Evolutionary conservation across 2,113 vertebrate genomes (phyloP), one percentile per base, ranked within the genome.

Genomic region (Pomatorhinus ruficollis): DNA sequence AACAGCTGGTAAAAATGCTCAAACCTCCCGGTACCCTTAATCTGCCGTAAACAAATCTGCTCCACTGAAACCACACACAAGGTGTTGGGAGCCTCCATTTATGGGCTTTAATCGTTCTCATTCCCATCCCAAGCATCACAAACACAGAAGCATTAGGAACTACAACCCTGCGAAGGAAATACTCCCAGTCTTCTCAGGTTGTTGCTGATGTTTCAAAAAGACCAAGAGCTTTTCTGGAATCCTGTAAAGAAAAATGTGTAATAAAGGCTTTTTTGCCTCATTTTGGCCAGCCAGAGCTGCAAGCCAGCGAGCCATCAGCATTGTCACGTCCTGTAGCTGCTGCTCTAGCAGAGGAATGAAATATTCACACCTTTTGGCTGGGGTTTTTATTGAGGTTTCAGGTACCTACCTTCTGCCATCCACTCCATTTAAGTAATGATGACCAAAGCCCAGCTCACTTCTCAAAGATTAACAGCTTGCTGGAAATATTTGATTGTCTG

Each of bases 1-100:
- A 96, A 79, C 95, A 95, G 95, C 92, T 95, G 95, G 83, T 76
- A 65, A 95, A 96, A 89, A 82, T 49, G 72, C 75, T 96, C 37
- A 89, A 87, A 76, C 57, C 83, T 96, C 89, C 53, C 92, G 21
- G 70, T 83, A 92, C 83, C 91, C 94, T 87, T 91, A 92, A 74
- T 74, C n/a, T 16, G 63, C 71, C 3, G 4, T 83, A 93, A 95
- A 94, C 91, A 97, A 97, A 95, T 93, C 93, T 96, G 89, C 81
- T 87, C 52, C 70, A 3, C 63, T 77, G 69, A 65, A 89, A 89
- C 47, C 52, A 49, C 79, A 77, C 59, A 40, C 72, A 61, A 68
- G 92, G 93, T 93, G 85, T 52, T 70, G 18, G 72, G 87, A 83
- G 77, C 79, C 63, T 39, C 9, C 4, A 35, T 72, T 57, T 42